Percentiles rank a stretch among this genome's conserved stretches.
phyloP scores from a whole-genome alignment of 2,113 vertebrate genomes.

The Machaerirhynchus nigripectus region DNA sequence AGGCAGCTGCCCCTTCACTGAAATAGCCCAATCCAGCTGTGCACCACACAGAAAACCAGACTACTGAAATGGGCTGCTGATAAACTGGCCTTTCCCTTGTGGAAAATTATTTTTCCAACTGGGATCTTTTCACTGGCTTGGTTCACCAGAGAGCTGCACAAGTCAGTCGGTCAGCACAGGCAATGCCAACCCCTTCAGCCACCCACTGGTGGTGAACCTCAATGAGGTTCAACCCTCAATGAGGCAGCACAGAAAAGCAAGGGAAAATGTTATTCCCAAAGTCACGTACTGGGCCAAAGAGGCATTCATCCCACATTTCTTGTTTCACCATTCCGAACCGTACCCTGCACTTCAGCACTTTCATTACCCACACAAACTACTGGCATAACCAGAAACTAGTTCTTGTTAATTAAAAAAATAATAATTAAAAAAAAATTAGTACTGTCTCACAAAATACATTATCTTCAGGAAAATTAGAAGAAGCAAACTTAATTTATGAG shows the following conservation, averaged over 20 bases:
- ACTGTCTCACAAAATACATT: background rate
- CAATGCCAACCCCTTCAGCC: background rate
- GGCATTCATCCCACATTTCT: background rate
- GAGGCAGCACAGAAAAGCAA: background rate
- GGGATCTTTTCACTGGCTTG: background rate
- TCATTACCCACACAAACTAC: background rate
- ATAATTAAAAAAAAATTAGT: background rate
- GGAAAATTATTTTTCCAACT: background rate
- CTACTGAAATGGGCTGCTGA: background rate
- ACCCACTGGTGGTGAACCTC: background rate
- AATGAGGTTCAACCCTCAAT: too few relatives aligned
- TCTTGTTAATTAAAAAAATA: background rate
- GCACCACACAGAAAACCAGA: rapidly evolving
- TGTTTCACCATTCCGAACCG: background rate
- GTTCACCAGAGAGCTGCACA: background rate
- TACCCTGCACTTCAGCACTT: background rate
- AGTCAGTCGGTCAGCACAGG: background rate
- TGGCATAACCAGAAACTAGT: background rate
- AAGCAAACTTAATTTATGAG: background rate
- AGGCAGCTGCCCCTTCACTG: background rate
- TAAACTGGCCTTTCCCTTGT: background rate
- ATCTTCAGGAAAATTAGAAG: background rate
- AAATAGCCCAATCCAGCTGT: rapidly evolving
- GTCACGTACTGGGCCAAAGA: rapidly evolving
- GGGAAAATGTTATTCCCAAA: background rate